Evolutionary conservation across 2,113 vertebrate species (phyloP), one percentile per base, ranked within the genome.

Genomic region (Leptobrachium ailaonicum): DNA sequence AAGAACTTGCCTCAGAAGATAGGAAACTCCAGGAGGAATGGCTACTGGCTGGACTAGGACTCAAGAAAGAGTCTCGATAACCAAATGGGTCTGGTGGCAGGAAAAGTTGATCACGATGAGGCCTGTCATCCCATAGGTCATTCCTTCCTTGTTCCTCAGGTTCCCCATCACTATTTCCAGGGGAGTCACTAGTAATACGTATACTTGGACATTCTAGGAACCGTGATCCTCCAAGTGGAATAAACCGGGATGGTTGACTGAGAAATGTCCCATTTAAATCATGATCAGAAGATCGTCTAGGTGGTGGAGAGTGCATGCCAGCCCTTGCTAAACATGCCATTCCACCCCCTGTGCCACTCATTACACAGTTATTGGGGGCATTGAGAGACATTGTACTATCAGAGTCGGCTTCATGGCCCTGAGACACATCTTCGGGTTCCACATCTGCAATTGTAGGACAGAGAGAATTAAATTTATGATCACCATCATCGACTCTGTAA

Each of bases 171-270:
- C 79, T 81, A 20, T 81, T 81, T 75, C 71, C 92, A 0, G 95
- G 95, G 1, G 96, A 96, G 85, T 97, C 97, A 83, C 96, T 96
- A 79, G 96, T 97, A 82, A 97, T 97, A 87, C 96, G 96, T 84
- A 97, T 97, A 86, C 96, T 97, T 1, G 96, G 96, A 69, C 96
- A 97, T 83, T 97, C 95, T 1, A 97, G 89, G 58, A 97, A 92
- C 12, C 93, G 90, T 69, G 94, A 94, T 0, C 76, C 58, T 6
- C 6, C 82, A 50, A 96, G 95, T 88, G 95, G 95, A 68, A 97
- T 91, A 0, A 93, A 95, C 41, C 95, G 92, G 0, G 95, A 95
- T 0, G 96, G 96, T 70, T 96, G 93, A 85, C 96, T 96, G 87
- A 96, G 94, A 42, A 95, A 97, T 54, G 96, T 96, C 80, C 95